Evolutionary conservation across 2,113 vertebrate species (phyloP).

Genomic region (Crocuta crocuta): DNA sequence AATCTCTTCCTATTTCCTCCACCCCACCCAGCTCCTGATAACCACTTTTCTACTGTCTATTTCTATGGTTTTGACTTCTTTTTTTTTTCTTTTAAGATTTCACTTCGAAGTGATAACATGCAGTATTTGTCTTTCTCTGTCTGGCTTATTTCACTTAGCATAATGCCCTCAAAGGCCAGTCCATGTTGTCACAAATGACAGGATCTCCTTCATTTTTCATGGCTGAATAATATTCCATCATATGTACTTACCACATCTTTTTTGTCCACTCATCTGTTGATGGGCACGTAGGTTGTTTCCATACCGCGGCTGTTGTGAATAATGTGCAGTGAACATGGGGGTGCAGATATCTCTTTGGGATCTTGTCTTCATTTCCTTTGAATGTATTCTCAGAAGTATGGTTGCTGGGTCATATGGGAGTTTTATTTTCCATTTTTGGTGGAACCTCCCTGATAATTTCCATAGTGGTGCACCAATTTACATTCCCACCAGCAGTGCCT

Average conservation of each 20-base stretch:
- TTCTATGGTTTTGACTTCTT: neutral
- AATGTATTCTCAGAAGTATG: neutral
- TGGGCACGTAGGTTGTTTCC: neutral
- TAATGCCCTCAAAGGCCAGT: neutral
- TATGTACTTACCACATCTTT: neutral
- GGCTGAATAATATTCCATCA: neutral
- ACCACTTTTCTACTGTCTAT: neutral
- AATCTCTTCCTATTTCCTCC: neutral
- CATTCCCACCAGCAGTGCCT: neutral
- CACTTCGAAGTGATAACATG: neutral
- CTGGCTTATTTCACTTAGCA: neutral
- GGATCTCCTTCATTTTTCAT: neutral
- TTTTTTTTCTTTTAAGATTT: neutral
- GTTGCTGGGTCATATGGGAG: neutral
- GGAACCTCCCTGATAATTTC: neutral
- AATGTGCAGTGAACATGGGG: neutral
- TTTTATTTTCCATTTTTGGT: neutral
- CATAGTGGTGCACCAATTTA: neutral
- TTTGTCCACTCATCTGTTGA: neutral
- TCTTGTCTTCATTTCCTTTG: neutral
- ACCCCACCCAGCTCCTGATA: neutral
- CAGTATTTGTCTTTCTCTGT: neutral
- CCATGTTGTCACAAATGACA: neutral
- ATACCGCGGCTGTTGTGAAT: neutral
- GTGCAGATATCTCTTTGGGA: neutral